Base-by-base conservation (phyloP, 2,113 vertebrate species). In the Hippocampus abdominalis region DNA sequence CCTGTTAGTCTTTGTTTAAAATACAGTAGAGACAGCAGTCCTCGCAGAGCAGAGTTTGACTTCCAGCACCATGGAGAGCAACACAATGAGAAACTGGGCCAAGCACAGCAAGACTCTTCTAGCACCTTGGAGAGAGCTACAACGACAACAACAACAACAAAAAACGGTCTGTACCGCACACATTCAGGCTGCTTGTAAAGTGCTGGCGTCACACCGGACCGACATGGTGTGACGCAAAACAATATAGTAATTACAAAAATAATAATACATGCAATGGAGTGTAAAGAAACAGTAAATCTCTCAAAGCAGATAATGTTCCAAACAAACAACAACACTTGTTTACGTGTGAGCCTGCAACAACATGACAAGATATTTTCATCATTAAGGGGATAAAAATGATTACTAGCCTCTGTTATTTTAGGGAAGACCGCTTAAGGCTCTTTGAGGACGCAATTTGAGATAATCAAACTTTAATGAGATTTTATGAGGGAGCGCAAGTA, bases 11-110 rank as follows among this genome's bases (percentile, higher is more conserved):
- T 20, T 20, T 25, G 20, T 44, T 51, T 8, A 8, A 66, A 57
- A 4, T 61, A 29, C 51, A 40, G 68, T 27, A 32, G 3, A 16
- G 65, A 62, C 25, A 67, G 73, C 20, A 23, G 25, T 53, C 63
- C 18, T 15, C 39, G 59, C 39, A 65, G 8, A 29, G 4, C 8
- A 1, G 20, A 12, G 2, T 57, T 29, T 68, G 27, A 51, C 44
- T 66, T 48, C n/a, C 56, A 76, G 69, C 25, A 71, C 74, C 74
- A 48, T 27, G 48, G 74, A 71, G 54, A 62, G 74, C 60, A n/a
- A 29, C 18, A 61, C 36, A 62, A 16, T 20, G 44, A 66, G 64
- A 66, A 49, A 66, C 16, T 66, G 64, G 64, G 64, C 18, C 64
- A 66, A 66, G 27, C 18, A 3, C 23, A 42, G 3, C 16, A 11